Evolutionary conservation across 2,888 invertebrate genomes (phyloP).

Genomic region (Eumacrocentrus americanus): DNA sequence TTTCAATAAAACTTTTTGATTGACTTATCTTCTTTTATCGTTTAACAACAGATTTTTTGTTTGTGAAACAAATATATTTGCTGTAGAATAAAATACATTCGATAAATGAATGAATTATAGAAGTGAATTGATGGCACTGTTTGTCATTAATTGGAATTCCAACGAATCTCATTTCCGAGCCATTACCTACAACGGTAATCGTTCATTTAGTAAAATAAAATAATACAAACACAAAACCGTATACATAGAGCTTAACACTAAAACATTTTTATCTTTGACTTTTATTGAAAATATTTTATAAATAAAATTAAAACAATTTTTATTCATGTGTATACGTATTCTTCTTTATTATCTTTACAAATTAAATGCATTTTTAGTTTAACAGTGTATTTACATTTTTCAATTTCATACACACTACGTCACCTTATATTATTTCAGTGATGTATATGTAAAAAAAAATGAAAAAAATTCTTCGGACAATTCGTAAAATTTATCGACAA

Average conservation of each 20-base stretch:
- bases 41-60: not conserved
- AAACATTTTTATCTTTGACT: not conserved
- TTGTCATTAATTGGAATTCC: not conserved
- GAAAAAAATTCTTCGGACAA: too few relatives aligned
- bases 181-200: not conserved
- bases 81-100: not conserved
- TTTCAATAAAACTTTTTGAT: too few relatives aligned
- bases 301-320: constrained; percentile 1
- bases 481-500: too few relatives aligned
- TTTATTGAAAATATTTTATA: constrained; percentile 11
- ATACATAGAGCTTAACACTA: not conserved
- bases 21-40: too few relatives aligned
- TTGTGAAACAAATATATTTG: not conserved
- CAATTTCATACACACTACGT: too few relatives aligned
- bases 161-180: constrained; percentile 8
- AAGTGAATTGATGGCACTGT: not conserved
- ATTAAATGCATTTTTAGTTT: too few relatives aligned
- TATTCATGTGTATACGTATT: not conserved
- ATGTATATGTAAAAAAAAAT: too few relatives aligned
- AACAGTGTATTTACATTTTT: too few relatives aligned
- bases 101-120: not conserved
- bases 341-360: not conserved
- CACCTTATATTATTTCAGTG: too few relatives aligned
- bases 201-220: constrained; percentile 1
- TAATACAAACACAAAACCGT: not conserved